Conservation (phyloP, 2,113 vertebrate genomes). For the Sprattus sprattus region DNA sequence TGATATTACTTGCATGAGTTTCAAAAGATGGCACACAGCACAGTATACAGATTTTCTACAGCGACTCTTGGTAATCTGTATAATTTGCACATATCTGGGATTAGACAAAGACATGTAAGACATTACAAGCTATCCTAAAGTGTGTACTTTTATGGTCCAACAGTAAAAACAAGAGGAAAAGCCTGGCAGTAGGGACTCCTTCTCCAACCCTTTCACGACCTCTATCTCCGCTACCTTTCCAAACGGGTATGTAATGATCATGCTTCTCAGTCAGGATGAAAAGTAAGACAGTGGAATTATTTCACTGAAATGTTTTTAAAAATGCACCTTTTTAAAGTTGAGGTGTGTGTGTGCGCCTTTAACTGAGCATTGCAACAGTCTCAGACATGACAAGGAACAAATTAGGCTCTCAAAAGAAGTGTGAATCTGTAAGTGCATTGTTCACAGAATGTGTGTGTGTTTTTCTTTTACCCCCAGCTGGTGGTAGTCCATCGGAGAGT, state of each 20-base stretch:
- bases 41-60: neutral
- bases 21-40: neutral
- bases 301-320: no score
- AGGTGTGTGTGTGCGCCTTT: no score
- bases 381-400: neutral
- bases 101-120: neutral
- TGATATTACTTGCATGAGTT: conserved; percentile 1
- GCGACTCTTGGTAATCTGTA: neutral
- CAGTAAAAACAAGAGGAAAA: conserved; percentile 89
- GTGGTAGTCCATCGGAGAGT: conserved; percentile 90
- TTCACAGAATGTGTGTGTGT: neutral
- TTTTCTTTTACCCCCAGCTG: conserved; percentile 63
- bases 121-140: conserved; percentile 20
- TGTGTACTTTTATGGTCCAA: conserved; percentile 26
- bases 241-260: conserved; percentile 74
- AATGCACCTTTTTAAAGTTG: no score
- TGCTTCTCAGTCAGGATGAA: neutral
- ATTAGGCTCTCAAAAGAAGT: neutral
- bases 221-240: conserved; percentile 84
- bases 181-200: conserved; percentile 84
- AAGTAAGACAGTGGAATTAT: neutral
- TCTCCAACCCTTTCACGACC: conserved; percentile 90
- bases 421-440: neutral
- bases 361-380: neutral
- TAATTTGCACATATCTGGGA: neutral